Conservation (phyloP, 2,113 vertebrate species). For the Nothoprocta pentlandii region DNA sequence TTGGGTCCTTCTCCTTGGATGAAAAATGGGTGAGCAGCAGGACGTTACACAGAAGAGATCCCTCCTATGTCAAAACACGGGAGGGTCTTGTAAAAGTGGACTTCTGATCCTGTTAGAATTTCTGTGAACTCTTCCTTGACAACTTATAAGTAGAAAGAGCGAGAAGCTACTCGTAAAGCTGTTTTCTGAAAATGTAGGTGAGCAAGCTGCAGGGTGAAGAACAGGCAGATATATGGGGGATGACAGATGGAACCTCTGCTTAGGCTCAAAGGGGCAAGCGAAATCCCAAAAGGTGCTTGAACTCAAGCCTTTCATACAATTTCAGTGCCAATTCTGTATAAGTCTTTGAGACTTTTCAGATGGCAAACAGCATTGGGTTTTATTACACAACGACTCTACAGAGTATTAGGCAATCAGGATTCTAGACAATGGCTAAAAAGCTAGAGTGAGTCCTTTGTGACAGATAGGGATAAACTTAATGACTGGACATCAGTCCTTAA, state of each 20-base stretch:
- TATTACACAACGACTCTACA: neutral
- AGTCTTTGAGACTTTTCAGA: neutral
- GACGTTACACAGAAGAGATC: neutral
- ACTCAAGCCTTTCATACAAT: neutral
- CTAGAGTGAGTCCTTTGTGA: neutral
- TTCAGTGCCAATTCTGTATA: neutral
- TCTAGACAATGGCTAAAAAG: neutral
- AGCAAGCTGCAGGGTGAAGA: neutral
- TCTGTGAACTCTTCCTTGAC: neutral
- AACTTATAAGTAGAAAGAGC: accelerated
- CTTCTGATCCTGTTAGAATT: neutral
- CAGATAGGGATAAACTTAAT: neutral
- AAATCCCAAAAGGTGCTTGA: neutral
- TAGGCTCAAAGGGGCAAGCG: neutral
- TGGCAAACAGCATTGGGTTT: neutral
- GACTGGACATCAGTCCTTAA: accelerated
- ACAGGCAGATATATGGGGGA: neutral
- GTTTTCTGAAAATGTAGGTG: neutral
- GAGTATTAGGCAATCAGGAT: neutral
- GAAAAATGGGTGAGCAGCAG: neutral
- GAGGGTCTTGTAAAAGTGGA: neutral
- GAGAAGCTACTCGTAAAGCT: neutral
- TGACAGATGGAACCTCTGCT: neutral
- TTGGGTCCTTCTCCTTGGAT: neutral
- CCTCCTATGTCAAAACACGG: too few relatives aligned